Conservation (phyloP, 1,140 invertebrate species). For the Polypedilum pembai region DNA sequence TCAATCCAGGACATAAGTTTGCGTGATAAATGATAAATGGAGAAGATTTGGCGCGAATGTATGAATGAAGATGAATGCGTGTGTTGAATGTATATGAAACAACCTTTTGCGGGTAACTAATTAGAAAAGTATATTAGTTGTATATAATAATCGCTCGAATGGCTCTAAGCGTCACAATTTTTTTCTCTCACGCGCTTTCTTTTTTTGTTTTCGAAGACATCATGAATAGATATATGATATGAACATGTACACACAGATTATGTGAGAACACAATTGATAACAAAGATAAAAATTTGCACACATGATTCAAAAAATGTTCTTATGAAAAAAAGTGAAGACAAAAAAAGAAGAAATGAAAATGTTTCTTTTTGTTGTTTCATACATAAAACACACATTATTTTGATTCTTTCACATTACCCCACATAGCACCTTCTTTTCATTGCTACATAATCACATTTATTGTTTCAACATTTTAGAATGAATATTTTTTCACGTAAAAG, state of each 20-base stretch:
- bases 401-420: not conserved
- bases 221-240: not conserved
- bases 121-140: not conserved
- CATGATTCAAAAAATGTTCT: not conserved
- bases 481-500: not conserved
- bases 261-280: not conserved
- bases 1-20: constrained; percentile 30
- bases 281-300: not conserved
- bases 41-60: not conserved
- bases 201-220: not conserved
- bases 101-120: constrained; percentile 26
- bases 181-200: not conserved
- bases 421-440: not conserved
- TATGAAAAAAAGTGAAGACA: not conserved
- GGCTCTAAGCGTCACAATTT: constrained; percentile 26
- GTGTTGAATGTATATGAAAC: constrained; percentile 22
- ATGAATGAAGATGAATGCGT: not conserved
- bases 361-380: not conserved
- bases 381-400: not conserved
- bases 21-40: constrained; percentile 24
- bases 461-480: not conserved
- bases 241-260: not conserved
- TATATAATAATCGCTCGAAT: constrained; percentile 21
- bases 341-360: not conserved
- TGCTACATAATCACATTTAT: not conserved